These are phyloP conservation scores for Megalonaias nervosa DNA, from an alignment of 1,140 invertebrate genomes.

Conservation along the genomic window DNA sequence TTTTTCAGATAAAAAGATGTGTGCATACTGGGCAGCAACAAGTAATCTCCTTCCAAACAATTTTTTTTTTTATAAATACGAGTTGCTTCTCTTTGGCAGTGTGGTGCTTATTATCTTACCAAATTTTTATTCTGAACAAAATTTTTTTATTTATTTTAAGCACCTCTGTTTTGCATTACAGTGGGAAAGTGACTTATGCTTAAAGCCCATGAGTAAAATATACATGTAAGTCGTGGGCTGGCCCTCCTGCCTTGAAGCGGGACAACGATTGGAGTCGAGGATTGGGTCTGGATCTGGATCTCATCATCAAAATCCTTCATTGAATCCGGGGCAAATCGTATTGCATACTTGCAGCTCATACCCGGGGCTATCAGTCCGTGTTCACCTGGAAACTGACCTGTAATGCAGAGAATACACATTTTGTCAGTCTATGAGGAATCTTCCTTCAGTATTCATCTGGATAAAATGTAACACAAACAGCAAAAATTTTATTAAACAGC, in stretches of 20 bases:
- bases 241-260: slow-evolving; percentile 57
- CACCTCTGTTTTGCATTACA: too few relatives aligned
- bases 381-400: slow-evolving; percentile 71
- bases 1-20: background rate
- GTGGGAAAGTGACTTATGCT: too few relatives aligned
- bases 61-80: background rate
- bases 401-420: background rate
- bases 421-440: too few relatives aligned
- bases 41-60: background rate
- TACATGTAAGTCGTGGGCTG: slow-evolving; percentile 65
- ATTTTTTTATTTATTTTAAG: too few relatives aligned
- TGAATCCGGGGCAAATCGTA: slow-evolving; percentile 70
- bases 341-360: slow-evolving; percentile 67
- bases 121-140: too few relatives aligned
- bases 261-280: slow-evolving; percentile 56
- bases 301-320: slow-evolving; percentile 68
- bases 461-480: too few relatives aligned
- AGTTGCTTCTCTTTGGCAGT: background rate
- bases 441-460: background rate
- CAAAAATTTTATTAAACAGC: too few relatives aligned
- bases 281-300: slow-evolving; percentile 66
- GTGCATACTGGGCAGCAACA: background rate
- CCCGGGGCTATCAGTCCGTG: slow-evolving; percentile 70
- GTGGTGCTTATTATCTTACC: background rate
- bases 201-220: slow-evolving; percentile 6